These are phyloP conservation scores for Pelobates fuscus DNA, from an alignment of 2,113 vertebrate species.

Conservation along the genomic window DNA sequence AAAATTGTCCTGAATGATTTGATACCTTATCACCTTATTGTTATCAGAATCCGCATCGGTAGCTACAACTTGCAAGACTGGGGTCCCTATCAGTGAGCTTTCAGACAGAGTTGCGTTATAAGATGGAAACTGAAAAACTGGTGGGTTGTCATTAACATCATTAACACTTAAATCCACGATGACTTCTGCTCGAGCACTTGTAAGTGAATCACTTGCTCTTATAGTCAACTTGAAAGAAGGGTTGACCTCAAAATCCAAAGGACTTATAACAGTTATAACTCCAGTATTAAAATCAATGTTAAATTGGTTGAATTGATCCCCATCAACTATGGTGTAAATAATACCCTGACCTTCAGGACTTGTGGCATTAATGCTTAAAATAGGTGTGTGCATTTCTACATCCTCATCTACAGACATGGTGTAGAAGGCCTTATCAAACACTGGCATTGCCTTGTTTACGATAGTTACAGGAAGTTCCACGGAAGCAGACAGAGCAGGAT, in stretches of 20 bases:
- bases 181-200: constrained; percentile 90
- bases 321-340: constrained; percentile 92
- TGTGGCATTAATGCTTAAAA: constrained; percentile 91
- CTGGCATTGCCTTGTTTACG: constrained; percentile 97
- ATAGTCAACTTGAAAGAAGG: constrained; percentile 82
- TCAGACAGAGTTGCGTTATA: constrained; percentile 89
- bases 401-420: constrained; percentile 85
- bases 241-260: constrained; percentile 84
- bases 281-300: constrained; percentile 95
- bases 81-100: constrained; percentile 91
- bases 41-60: constrained; percentile 87
- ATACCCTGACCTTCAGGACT: constrained; percentile 94
- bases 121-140: constrained; percentile 79
- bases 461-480: constrained; percentile 91
- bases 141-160: constrained; percentile 92
- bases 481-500: constrained; percentile 77
- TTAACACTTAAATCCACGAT: constrained; percentile 84
- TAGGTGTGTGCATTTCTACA: constrained; percentile 81
- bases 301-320: constrained; percentile 87
- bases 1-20: constrained; percentile 86
- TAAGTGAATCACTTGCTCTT: constrained; percentile 90
- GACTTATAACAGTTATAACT: constrained; percentile 85
- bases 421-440: constrained; percentile 95
- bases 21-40: constrained; percentile 86
- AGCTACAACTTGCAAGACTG: constrained; percentile 89